Percentiles rank a stretch among this genome's conserved stretches.
Evolutionary conservation across 2,113 vertebrate species (phyloP).

Genomic region (Bostrychus sinensis): DNA sequence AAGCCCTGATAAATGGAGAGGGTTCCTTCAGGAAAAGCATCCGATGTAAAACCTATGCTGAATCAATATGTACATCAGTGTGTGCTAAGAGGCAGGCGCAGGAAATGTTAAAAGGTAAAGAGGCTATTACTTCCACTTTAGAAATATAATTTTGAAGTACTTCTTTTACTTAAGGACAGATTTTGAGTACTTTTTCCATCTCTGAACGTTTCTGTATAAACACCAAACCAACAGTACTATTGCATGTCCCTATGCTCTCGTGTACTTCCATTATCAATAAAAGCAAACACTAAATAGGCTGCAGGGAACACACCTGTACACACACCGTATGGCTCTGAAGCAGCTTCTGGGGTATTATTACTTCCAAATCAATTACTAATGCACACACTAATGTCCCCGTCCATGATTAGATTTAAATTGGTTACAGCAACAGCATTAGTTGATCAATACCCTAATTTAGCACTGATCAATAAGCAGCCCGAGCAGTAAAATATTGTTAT

Average conservation of each 20-base stretch:
- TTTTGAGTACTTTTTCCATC: background rate
- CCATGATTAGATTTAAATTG: conserved; percentile 69
- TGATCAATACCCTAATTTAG: conserved; percentile 77
- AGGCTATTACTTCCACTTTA: too few relatives aligned
- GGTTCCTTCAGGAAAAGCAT: too few relatives aligned
- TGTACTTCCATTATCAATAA: background rate
- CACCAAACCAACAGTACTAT: background rate
- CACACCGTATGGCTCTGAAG: background rate
- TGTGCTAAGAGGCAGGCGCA: too few relatives aligned
- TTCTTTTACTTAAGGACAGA: too few relatives aligned
- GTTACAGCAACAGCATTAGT: conserved; percentile 58
- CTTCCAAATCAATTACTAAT: conserved; percentile 62
- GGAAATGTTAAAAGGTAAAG: too few relatives aligned
- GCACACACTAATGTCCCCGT: conserved; percentile 48
- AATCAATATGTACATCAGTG: too few relatives aligned
- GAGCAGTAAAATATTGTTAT: conserved; percentile 67
- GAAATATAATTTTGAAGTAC: too few relatives aligned
- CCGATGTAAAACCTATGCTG: too few relatives aligned
- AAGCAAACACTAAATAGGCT: background rate
- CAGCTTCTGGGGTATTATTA: conserved; percentile 21
- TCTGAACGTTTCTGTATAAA: background rate
- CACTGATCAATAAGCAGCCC: conserved; percentile 59
- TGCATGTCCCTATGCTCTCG: background rate
- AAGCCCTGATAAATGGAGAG: too few relatives aligned
- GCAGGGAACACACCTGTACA: background rate